These are phyloP conservation scores for Brevimyrus niger DNA, from an alignment of 2,113 vertebrate species.

Conservation along the genomic window DNA sequence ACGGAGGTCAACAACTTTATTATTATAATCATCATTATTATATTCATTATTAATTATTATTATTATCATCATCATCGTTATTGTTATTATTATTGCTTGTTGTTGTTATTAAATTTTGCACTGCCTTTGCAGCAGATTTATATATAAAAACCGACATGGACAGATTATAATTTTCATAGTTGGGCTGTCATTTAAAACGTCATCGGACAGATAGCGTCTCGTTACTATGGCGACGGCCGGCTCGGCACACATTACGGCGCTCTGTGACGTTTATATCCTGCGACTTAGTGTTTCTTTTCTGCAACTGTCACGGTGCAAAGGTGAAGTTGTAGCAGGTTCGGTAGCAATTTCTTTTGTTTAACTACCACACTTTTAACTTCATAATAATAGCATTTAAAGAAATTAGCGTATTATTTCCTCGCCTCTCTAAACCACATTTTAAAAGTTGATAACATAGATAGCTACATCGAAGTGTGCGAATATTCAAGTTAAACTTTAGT, in stretches of 20 bases:
- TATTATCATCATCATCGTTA: neutral
- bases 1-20: neutral
- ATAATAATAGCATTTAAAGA: neutral
- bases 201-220: neutral
- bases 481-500: neutral
- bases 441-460: neutral
- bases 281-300: neutral
- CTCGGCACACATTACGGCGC: neutral
- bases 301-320: constrained; percentile 12
- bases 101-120: neutral
- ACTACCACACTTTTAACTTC: neutral
- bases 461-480: neutral
- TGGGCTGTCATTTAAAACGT: neutral
- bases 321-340: neutral
- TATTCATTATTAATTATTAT: neutral
- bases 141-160: neutral
- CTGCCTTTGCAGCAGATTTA: neutral
- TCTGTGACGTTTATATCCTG: constrained; percentile 3
- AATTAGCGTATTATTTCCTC: neutral
- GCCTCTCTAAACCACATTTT: neutral
- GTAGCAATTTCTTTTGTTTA: neutral
- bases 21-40: neutral
- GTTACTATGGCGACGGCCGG: neutral
- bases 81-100: neutral
- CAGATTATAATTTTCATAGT: neutral